Percentiles rank a stretch among this genome's conserved stretches.
Conservation (phyloP, 2,113 vertebrate species). For the Notothenia coriiceps region DNA sequence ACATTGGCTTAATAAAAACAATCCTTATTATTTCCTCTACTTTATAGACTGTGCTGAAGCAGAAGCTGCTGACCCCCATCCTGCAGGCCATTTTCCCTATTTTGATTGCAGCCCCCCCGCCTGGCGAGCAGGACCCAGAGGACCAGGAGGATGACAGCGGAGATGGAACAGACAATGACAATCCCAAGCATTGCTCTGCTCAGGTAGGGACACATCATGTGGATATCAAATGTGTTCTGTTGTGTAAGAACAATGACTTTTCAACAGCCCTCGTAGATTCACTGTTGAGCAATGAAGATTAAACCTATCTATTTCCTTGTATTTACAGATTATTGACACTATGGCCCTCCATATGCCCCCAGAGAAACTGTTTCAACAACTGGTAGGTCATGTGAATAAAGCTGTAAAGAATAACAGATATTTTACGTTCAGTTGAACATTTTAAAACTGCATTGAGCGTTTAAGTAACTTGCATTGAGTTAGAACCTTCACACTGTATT, state of each 20-base stretch:
- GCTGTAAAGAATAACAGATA: neutral
- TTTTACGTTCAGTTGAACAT: too few species aligned
- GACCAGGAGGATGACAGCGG: slow-evolving; percentile 83
- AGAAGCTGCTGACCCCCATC: slow-evolving; percentile 87
- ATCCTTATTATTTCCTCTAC: neutral
- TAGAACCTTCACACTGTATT: neutral
- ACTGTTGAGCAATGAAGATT: neutral
- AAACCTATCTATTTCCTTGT: neutral
- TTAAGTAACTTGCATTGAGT: neutral
- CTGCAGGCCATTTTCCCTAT: slow-evolving; percentile 89
- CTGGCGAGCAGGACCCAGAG: slow-evolving; percentile 89
- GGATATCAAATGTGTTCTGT: neutral
- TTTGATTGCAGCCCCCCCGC: slow-evolving; percentile 84
- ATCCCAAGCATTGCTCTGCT: slow-evolving; percentile 89
- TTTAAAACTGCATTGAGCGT: neutral
- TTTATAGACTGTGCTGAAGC: slow-evolving; percentile 87
- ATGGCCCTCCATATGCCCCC: slow-evolving; percentile 91
- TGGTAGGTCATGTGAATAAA: slow-evolving; percentile 81
- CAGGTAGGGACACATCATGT: slow-evolving; percentile 80
- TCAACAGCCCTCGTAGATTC: neutral
- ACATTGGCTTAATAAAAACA: neutral
- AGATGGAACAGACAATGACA: slow-evolving; percentile 81
- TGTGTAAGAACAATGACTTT: neutral
- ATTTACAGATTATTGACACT: slow-evolving; percentile 89
- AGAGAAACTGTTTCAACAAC: slow-evolving; percentile 88